Base-by-base conservation (phyloP, 2,888 invertebrate species). In the Heterodera filipjevi region DNA sequence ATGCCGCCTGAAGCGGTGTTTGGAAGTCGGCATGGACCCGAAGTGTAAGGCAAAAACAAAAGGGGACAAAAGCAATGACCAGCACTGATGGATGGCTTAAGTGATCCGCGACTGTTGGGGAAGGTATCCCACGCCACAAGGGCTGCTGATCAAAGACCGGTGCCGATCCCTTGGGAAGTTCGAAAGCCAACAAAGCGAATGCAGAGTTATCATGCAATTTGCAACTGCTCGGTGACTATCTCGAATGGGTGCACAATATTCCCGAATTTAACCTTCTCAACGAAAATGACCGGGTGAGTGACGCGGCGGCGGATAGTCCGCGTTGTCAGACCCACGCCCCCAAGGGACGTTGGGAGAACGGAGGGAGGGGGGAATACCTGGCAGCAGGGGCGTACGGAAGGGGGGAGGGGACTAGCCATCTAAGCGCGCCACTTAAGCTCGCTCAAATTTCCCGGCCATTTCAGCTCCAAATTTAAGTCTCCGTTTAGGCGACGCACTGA, bases 51-150 rank as follows among this genome's bases (percentile, higher is more conserved):
- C 27, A 8, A 10, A 27, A 12, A 27, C n/a, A 71, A 71, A 8
- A 22, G 19, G 19, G n/a, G 2, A 2, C 12, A 46, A 71, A 10
- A 14, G 71, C 33, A 35, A 35, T 19, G 2, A 33, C 1, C 19
- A 35, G 68, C 22, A 68, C 30, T 27, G 30, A 33, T n/a, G 35
- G 6, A 71, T 27, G n/a, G 39, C 30, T 71, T 32, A 14, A 72
- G 53, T 75, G 53, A 75, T 75, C 66, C 46, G 75, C 39, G 75
- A 75, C 53, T 66, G 75, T 27, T 75, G 75, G 75, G 75, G 75
- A 16, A 75, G 59, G 39, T 32, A 27, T 10, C n/a, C 66, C 32
- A n/a, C 66, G 22, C 33, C 66, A 8, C 66, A 66, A 32, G 66
- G 66, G 33, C 32, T 12, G 32, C 2, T 16, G 32, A 12, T 33